Base-by-base conservation (phyloP, 2,888 invertebrate genomes). In the Mesopsocus fuscifrons region DNA sequence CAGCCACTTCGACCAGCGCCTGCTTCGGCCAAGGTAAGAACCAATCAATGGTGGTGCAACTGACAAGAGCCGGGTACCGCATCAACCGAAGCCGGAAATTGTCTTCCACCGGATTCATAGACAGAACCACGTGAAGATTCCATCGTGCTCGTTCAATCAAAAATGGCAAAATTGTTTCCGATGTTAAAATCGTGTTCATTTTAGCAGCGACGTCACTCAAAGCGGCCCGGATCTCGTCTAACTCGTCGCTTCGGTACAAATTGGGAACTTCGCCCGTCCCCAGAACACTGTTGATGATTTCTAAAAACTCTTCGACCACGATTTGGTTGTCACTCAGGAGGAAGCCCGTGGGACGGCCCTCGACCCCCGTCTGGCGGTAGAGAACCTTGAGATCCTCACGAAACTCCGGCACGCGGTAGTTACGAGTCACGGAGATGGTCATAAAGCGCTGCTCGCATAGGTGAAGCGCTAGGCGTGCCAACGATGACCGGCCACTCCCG, bases 21-120 rank as follows among this genome's bases (percentile, higher is more conserved):
- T 84, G 81, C 46, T 74, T 72, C 1, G 89, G 87, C 89, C 89
- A 91, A 53, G 82, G 78, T 54, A 75, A 69, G 63, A 88, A 85
- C 87, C 87, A 89, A 60, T 89, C 84, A 17, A 87, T 84, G 0
- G 87, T 85, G 1, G 85, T 83, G 49, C 80, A 77, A 63, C 85
- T 88, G 34, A 89, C 77, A 44, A 91, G 63, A 0, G 85, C 79
- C 1, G 91, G 89, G 62, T 85, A 91, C 59, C 85, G 85, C 8
- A 88, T 73, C 51, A 89, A 71, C 44, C 84, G 74, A 54, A 79
- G 77, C 54, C 84, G 6, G 11, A 89, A 87, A n/a, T 72, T 71
- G 46, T 84, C 82, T 1, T 88, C 89, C 44, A 88, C 82, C 1
- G 89, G 88, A 54, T 84, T 88, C 74, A 91, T 81, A 56, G 85